These are phyloP conservation scores for Cerastis leucographa DNA, from an alignment of 2,888 invertebrate species.

Conservation along the genomic window DNA sequence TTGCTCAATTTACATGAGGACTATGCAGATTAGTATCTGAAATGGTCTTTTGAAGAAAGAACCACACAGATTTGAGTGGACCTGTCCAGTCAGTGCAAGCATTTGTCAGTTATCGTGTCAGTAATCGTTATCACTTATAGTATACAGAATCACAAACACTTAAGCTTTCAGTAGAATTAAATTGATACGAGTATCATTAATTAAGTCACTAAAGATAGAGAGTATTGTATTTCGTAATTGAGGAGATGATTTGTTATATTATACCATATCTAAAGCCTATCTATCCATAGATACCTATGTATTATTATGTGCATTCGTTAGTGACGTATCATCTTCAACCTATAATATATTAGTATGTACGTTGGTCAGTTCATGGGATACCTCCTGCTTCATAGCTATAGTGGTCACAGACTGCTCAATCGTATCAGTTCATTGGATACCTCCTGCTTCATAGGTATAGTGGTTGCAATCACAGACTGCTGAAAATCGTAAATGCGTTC, in stretches of 20 bases:
- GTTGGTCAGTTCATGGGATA: background rate
- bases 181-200: constrained; percentile 3
- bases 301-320: constrained; percentile 15
- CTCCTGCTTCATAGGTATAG: background rate
- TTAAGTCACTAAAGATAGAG: background rate
- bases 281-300: background rate
- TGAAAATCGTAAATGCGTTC: background rate
- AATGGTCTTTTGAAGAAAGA: no score
- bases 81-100: no score
- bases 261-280: background rate
- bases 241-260: background rate
- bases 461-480: background rate
- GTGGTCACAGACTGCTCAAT: background rate
- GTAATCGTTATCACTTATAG: background rate
- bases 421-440: background rate
- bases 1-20: no score
- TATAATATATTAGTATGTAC: background rate
- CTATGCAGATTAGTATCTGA: no score
- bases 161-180: background rate
- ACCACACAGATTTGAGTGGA: no score
- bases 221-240: background rate
- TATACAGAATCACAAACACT: background rate
- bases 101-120: no score
- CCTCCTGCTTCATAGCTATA: background rate
- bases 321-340: background rate